phyloP scores from a whole-genome alignment of 1,140 invertebrate genomes.

The Rhopalosiphum padi region DNA sequence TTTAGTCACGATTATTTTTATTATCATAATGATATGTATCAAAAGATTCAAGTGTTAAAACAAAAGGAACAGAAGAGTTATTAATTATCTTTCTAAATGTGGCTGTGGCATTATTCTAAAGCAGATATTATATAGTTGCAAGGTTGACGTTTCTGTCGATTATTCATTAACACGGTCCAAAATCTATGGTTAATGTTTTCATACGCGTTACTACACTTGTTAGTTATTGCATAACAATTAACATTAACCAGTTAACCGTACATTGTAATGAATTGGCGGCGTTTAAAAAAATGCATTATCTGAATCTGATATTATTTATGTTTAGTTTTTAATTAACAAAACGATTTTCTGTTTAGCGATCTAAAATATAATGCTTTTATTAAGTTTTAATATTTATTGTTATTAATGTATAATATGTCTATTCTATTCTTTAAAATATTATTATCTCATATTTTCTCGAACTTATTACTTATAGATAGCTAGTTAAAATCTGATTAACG shows the following conservation, averaged over 20 bases:
- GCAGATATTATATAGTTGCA: not conserved
- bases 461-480: not conserved
- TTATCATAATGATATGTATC: not conserved
- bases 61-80: not conserved
- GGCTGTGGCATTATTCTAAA: not conserved
- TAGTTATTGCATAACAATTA: conserved; percentile 8
- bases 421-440: not conserved
- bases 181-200: not conserved
- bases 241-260: not conserved
- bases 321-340: not conserved
- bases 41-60: not conserved
- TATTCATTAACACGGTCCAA: not conserved
- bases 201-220: not conserved
- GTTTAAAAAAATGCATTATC: not conserved
- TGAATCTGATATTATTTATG: not conserved
- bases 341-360: not conserved
- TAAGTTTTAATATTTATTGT: not conserved
- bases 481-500: not conserved
- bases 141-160: not conserved
- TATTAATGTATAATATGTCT: not conserved
- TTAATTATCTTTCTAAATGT: not conserved
- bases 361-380: not conserved
- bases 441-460: not conserved
- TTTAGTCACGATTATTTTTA: not conserved
- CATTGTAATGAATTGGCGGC: not conserved